A percentile compares a stretch with the other conserved stretches of the same genome.
Evolutionary conservation across 1,140 invertebrate species (phyloP).

Genomic region (Parapsyche elsis): DNA sequence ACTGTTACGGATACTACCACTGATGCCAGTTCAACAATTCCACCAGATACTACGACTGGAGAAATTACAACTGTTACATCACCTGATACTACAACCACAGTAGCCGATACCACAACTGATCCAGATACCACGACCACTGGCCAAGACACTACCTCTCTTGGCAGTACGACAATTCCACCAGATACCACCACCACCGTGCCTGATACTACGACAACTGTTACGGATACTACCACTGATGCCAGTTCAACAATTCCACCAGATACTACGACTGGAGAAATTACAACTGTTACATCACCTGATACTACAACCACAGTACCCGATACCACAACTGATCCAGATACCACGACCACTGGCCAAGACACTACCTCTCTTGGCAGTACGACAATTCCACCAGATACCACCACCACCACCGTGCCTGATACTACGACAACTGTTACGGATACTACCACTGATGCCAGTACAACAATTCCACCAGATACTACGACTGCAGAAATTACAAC

Average conservation of each 20-base stretch:
- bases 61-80: not conserved
- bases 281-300: not conserved
- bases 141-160: not conserved
- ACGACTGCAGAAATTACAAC: not conserved
- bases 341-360: not conserved
- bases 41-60: not conserved
- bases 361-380: not conserved
- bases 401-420: not conserved
- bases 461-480: not conserved
- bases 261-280: not conserved
- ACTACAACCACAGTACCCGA: not conserved
- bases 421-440: not conserved
- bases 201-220: no score
- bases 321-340: no score
- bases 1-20: not conserved
- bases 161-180: not conserved
- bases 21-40: not conserved
- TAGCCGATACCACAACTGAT: not conserved
- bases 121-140: not conserved
- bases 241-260: not conserved
- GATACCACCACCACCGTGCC: no score
- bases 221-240: not conserved
- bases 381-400: not conserved
- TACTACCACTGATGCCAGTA: not conserved
- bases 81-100: not conserved